Conservation (phyloP, 2,888 invertebrate genomes). For the Hesperia comma region DNA sequence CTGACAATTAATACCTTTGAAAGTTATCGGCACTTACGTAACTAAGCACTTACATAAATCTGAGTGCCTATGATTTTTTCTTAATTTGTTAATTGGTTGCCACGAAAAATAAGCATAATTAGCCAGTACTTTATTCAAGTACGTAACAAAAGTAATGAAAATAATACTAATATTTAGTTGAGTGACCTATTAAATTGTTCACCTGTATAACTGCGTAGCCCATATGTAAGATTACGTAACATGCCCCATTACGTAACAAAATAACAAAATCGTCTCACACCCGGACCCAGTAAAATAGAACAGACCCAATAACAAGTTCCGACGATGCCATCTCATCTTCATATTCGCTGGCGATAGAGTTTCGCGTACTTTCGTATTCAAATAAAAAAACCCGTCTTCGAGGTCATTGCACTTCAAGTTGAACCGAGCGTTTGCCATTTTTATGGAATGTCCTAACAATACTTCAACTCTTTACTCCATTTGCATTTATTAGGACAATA, state of each 20-base stretch:
- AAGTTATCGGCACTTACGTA: too few species aligned
- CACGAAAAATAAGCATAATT: too few species aligned
- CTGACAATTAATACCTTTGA: too few species aligned
- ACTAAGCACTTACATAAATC: too few species aligned
- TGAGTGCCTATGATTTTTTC: too few species aligned
- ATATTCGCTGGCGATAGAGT: conserved; percentile 50
- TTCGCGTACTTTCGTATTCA: conserved; percentile 58
- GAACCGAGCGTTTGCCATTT: background rate
- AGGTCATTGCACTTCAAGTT: conserved; percentile 1
- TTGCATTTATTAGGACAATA: background rate
- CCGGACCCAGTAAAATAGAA: conserved; percentile 4
- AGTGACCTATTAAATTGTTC: too few species aligned
- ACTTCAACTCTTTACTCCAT: conserved; percentile 2
- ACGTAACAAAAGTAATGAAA: too few species aligned
- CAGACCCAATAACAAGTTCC: conserved; percentile 20
- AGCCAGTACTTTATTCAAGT: too few species aligned
- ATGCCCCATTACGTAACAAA: background rate
- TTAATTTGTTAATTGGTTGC: too few species aligned
- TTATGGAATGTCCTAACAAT: conserved; percentile 3
- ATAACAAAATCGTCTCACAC: conserved; percentile 1
- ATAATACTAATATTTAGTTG: too few species aligned
- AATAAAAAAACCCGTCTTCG: conserved; percentile 36
- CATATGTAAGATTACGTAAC: background rate
- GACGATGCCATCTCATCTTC: conserved; percentile 44
- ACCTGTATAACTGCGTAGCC: background rate